These are phyloP conservation scores for Halcyon malimbica DNA, from an alignment of 2,113 vertebrate species.

Conservation along the genomic window DNA sequence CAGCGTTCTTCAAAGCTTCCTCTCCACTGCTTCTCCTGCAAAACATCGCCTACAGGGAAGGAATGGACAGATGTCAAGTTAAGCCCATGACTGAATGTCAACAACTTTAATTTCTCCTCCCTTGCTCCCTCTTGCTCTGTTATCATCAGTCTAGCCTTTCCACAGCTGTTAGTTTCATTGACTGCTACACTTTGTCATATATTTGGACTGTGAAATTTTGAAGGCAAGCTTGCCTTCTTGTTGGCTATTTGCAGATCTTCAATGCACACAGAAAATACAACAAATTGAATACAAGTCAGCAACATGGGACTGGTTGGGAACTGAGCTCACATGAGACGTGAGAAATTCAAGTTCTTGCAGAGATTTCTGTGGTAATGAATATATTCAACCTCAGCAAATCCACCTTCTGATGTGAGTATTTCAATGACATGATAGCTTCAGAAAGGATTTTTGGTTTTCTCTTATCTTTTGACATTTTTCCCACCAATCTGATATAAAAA, in stretches of 20 bases:
- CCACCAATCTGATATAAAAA: neutral
- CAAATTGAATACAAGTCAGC: fast-evolving
- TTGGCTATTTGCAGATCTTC: neutral
- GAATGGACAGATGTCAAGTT: neutral
- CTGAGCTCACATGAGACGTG: fast-evolving
- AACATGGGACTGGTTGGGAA: neutral
- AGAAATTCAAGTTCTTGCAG: neutral
- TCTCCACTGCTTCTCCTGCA: neutral
- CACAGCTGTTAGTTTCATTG: neutral
- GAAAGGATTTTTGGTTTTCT: neutral
- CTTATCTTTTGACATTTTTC: neutral
- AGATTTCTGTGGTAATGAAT: neutral
- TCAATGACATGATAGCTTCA: neutral
- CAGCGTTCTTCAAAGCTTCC: neutral
- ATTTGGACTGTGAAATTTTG: neutral
- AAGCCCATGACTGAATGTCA: neutral
- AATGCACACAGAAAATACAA: neutral
- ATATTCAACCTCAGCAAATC: neutral
- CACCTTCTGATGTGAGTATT: neutral
- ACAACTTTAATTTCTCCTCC: neutral
- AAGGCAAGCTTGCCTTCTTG: neutral
- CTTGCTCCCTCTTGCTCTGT: neutral
- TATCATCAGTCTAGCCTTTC: neutral
- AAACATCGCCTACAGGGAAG: neutral
- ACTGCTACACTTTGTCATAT: neutral